A percentile compares a stretch with the other conserved stretches of the same genome.
These are phyloP conservation scores for Scaptomyza hsui DNA, from an alignment of 1,140 invertebrate species.

Conservation along the genomic window DNA sequence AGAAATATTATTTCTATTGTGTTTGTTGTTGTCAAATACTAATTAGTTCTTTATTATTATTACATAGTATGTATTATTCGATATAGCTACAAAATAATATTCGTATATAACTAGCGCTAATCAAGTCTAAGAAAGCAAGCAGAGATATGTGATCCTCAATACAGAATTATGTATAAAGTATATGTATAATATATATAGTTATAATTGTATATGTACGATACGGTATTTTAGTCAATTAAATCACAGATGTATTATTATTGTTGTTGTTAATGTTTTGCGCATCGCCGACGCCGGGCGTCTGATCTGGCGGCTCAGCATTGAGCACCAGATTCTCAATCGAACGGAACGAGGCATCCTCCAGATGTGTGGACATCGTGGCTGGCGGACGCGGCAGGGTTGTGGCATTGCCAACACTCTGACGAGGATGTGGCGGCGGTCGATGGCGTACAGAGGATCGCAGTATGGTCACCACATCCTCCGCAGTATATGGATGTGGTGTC, in stretches of 20 bases:
- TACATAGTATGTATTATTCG: slow-evolving; percentile 52
- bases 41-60: slow-evolving; percentile 43
- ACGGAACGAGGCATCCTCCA: slow-evolving; percentile 70
- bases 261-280: slow-evolving; percentile 11
- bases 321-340: slow-evolving; percentile 86
- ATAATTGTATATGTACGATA: slow-evolving; percentile 19
- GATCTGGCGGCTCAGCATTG: slow-evolving; percentile 86
- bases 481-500: slow-evolving; percentile 83
- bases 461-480: slow-evolving; percentile 86
- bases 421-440: slow-evolving; percentile 43
- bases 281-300: slow-evolving; percentile 62
- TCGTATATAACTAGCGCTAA: slow-evolving; percentile 74
- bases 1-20: too few species aligned
- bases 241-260: slow-evolving; percentile 82
- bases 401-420: slow-evolving; percentile 23
- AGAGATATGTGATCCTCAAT: slow-evolving; percentile 72
- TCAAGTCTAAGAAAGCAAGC: slow-evolving; percentile 79
- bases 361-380: slow-evolving; percentile 66
- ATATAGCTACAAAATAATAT: slow-evolving; percentile 70
- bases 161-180: slow-evolving; percentile 34
- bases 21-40: slow-evolving; percentile 32
- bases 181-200: neutral
- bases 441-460: slow-evolving; percentile 84
- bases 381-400: slow-evolving; percentile 61
- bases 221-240: slow-evolving; percentile 79